Evolutionary conservation across 2,888 invertebrate genomes (phyloP), one percentile per base, ranked within the genome.

Genomic region (Toxonevra muliebris): DNA sequence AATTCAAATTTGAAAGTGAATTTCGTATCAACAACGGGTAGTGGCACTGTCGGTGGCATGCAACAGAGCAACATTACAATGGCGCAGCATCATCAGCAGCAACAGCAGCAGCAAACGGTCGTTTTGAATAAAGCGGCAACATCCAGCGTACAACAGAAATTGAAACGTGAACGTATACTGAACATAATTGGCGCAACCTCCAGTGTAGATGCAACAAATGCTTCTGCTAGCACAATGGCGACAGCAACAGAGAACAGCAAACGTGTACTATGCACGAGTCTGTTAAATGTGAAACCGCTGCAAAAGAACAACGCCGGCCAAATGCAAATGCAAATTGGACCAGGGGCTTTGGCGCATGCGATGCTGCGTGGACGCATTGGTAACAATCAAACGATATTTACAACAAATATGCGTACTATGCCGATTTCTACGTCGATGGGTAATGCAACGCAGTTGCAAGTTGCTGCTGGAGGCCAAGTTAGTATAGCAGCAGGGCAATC

Each of bases 1-100:
- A 82, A 82, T 68, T 76, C 84, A 30, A 85, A 84, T 76, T 77
- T 85, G 2, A 85, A 85, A 74, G 75, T 85, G 66, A 85, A 85
- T 71, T 80, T 85, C 69, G 82, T 85, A 5, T 80, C 83, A 68
- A 79, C 76, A 20, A 68, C 77, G 7, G 72, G 60, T 30, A 30
- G 50, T 19, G 59, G 40, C 0, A 68, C 61, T 15, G 73, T 69
- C 13, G 55, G 55, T 45, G 50, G 55, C 9, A 71, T 78, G 10
- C 77, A 78, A 52, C 75, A 79, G 65, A 78, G 77, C 13, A 77
- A 73, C 61, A 69, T 77, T 15, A 60, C 71, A 19, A 53, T 71
- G 45, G 30, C 65, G 19, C 70, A 72, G 1, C 71, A 73, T 11
- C 76, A 74, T 11, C 75, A 74, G 13, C 76, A 73, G 15, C 68